Base-by-base conservation (phyloP, 2,888 invertebrate genomes). In the Aphodius sticticus region DNA sequence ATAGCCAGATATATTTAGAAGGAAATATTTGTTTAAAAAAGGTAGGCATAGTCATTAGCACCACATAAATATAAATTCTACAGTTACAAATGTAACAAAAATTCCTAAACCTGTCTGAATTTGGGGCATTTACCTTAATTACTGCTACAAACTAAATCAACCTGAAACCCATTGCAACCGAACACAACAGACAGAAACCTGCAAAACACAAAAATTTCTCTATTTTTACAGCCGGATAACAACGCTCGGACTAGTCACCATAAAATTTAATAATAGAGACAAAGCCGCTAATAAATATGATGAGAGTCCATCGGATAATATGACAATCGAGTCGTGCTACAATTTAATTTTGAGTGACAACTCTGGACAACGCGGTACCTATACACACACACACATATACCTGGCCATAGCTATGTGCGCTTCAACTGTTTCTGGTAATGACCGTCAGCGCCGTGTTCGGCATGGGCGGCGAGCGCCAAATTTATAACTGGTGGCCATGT, bases 211-310 rank as follows among this genome's bases (percentile, higher is more conserved):
- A 2, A 53, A 53, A 53, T 9, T 53, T 5, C 7, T 12, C 53
- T 53, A 53, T 53, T 53, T 53, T 53, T 53, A 9, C 53, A 2
- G 7, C 12, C 12, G 53, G 53, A 53, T 53, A 53, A 53, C 53
- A 12, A 53, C 12, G 53, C 4, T 9, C 53, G 1, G 53, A 7
- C 53, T 53, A 53, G 53, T 12, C 7, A 12, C 53, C 53, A 53
- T 53, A 53, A 53, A 53, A 53, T 53, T 7, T 53, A 53, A 53
- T 53, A 53, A 53, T 53, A 53, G 53, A 53, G 53, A 53, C 53
- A 53, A 53, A 53, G 53, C 53, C 53, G 53, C 53, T 53, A 53
- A 53, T 53, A 53, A 53, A 53, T 53, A 53, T 53, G 53, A 53
- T 53, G 53, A 53, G 53, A 53, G 53, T 53, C 1, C 53, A 53